Percentiles rank a stretch among this genome's conserved stretches.
Conservation (phyloP, 2,888 invertebrate species). For the Hyles lineata region DNA sequence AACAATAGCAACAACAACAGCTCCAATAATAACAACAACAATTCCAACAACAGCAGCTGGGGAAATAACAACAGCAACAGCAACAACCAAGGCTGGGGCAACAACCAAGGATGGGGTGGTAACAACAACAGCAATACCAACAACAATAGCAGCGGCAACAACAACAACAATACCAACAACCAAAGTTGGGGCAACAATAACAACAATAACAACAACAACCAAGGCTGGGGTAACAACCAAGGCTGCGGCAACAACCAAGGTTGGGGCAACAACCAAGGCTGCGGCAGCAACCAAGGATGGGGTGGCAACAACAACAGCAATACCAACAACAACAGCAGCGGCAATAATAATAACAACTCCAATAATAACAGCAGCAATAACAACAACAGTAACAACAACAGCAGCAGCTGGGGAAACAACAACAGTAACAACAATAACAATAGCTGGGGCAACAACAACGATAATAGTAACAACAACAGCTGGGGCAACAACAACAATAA, state of each 20-base stretch:
- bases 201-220: slow-evolving; percentile 29
- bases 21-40: too few species aligned
- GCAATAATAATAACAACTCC: slow-evolving; percentile 49
- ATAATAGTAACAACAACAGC: too few species aligned
- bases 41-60: too few species aligned
- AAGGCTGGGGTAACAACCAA: too few species aligned
- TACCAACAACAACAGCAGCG: slow-evolving; percentile 56
- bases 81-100: slow-evolving; percentile 50
- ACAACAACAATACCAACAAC: slow-evolving; percentile 48
- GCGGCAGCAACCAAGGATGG: too few species aligned
- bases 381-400: slow-evolving; percentile 69
- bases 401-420: slow-evolving; percentile 44
- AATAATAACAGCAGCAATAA: slow-evolving; percentile 54
- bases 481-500: too few species aligned
- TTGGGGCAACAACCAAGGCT: too few species aligned
- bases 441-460: too few species aligned
- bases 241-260: too few species aligned
- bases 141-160: slow-evolving; percentile 53
- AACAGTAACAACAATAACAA: too few species aligned
- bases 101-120: slow-evolving; percentile 48
- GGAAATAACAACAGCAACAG: slow-evolving; percentile 34
- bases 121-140: slow-evolving; percentile 44
- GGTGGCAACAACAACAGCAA: slow-evolving; percentile 44
- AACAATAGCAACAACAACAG: too few species aligned
- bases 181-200: slow-evolving; percentile 45